A percentile compares a stretch with the other conserved stretches of the same genome.
These are phyloP conservation scores for Nephotettix cincticeps DNA, from an alignment of 1,140 invertebrate species.

Conservation along the genomic window DNA sequence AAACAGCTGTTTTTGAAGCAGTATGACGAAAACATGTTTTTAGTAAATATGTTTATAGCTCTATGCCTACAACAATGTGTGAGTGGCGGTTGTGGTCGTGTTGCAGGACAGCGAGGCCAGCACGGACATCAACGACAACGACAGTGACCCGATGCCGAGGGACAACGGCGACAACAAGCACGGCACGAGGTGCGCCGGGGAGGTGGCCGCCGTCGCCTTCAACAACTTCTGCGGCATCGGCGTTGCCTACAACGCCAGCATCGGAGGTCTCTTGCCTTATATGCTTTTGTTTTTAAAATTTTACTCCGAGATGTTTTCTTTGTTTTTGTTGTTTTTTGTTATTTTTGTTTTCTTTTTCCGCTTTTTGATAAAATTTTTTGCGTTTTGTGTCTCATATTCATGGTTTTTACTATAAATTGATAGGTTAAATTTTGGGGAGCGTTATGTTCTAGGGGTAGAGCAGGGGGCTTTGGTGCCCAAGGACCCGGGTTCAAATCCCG, in stretches of 20 bases:
- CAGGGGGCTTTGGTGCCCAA: too few species aligned
- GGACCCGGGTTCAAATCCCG: too few species aligned
- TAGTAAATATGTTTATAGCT: too few species aligned
- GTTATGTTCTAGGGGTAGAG: too few species aligned
- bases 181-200: constrained; percentile 89
- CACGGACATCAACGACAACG: constrained; percentile 95
- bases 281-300: neutral
- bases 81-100: constrained; percentile 51
- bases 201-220: constrained; percentile 89
- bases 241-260: constrained; percentile 89
- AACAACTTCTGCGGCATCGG: constrained; percentile 93
- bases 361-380: neutral
- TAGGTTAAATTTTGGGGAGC: too few species aligned
- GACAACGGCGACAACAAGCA: constrained; percentile 94
- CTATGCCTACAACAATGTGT: too few species aligned
- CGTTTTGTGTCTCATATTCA: neutral
- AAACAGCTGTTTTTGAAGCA: too few species aligned
- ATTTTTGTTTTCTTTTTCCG: neutral
- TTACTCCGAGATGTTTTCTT: neutral
- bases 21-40: too few species aligned
- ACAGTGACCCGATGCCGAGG: constrained; percentile 94
- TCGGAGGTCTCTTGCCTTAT: constrained; percentile 66
- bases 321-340: neutral
- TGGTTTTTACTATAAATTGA: too few species aligned
- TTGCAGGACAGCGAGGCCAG: constrained; percentile 86